Conservation (phyloP, 2,888 invertebrate genomes). For the Mystacides longicornis region DNA sequence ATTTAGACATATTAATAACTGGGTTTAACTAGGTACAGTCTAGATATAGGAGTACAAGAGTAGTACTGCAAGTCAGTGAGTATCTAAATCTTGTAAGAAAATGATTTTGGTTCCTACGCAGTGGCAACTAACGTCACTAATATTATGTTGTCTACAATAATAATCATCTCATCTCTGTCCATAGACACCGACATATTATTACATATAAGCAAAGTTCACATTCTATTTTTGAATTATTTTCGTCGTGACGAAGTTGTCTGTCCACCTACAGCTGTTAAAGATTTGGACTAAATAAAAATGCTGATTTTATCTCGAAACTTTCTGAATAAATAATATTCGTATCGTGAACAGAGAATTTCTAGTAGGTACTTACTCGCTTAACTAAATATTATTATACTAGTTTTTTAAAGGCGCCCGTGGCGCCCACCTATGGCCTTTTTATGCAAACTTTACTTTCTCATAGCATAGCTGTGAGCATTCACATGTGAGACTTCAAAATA, state of each 20-base stretch:
- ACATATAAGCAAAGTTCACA: no score
- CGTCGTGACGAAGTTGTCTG: neutral
- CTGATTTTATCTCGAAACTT: no score
- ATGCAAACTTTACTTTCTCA: no score
- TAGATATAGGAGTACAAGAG: neutral
- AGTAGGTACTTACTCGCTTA: no score
- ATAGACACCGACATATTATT: neutral
- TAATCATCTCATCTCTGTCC: neutral
- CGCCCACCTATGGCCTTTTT: no score
- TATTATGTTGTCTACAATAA: neutral
- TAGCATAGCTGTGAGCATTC: no score
- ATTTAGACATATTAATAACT: neutral
- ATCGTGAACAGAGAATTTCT: no score
- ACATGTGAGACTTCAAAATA: no score
- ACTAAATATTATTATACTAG: no score
- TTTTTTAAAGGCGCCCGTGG: no score
- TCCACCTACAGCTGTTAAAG: neutral
- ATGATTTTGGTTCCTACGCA: neutral
- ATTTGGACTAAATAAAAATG: no score
- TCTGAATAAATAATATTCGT: no score
- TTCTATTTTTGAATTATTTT: neutral
- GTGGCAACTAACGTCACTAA: slow-evolving; percentile 1
- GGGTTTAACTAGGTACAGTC: neutral
- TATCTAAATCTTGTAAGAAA: neutral
- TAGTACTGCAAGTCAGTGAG: neutral